Evolutionary conservation across 2,113 vertebrate genomes (phyloP).

Genomic region (Apeltes quadracus): DNA sequence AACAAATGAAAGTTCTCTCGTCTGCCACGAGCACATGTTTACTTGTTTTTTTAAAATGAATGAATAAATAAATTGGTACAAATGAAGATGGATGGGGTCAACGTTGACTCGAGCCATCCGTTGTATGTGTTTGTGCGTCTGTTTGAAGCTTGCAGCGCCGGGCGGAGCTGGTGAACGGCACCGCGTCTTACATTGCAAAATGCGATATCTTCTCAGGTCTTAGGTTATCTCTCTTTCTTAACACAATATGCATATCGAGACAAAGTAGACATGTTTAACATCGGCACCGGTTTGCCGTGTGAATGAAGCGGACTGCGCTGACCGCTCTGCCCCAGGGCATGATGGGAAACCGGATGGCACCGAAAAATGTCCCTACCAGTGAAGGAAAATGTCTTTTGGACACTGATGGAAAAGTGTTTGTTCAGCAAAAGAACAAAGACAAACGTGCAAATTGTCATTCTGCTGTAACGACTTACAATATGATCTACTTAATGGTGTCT

Average conservation of each 20-base stretch:
- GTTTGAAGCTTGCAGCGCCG: conserved; percentile 40
- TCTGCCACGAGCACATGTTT: conserved; percentile 52
- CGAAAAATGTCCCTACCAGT: conserved; percentile 36
- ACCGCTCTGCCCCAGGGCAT: conserved; percentile 35
- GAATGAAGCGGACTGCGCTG: conserved; percentile 49
- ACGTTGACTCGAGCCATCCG: conserved; percentile 35
- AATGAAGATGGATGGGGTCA: conserved; percentile 51
- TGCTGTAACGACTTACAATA: conserved; percentile 73
- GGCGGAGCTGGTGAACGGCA: conserved; percentile 53
- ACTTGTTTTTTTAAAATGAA: conserved; percentile 51
- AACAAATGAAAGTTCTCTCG: conserved; percentile 4
- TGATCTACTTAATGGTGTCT: conserved; percentile 73
- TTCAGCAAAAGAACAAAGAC: conserved; percentile 54
- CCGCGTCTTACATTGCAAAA: conserved; percentile 68
- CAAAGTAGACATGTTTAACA: conserved; percentile 61
- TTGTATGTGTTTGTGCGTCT: conserved; percentile 44
- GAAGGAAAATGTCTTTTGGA: conserved; percentile 45
- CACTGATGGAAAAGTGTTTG: conserved; percentile 50
- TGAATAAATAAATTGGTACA: conserved; percentile 32
- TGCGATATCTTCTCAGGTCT: conserved; percentile 79
- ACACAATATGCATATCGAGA: conserved; percentile 74
- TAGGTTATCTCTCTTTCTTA: conserved; percentile 59
- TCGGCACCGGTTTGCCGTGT: conserved; percentile 44
- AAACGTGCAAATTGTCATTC: conserved; percentile 73
- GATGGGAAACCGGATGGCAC: conserved; percentile 55